phyloP scores from a whole-genome alignment of 53 echinoderm and acorn worm genomes.

The Henricia sp. region DNA sequence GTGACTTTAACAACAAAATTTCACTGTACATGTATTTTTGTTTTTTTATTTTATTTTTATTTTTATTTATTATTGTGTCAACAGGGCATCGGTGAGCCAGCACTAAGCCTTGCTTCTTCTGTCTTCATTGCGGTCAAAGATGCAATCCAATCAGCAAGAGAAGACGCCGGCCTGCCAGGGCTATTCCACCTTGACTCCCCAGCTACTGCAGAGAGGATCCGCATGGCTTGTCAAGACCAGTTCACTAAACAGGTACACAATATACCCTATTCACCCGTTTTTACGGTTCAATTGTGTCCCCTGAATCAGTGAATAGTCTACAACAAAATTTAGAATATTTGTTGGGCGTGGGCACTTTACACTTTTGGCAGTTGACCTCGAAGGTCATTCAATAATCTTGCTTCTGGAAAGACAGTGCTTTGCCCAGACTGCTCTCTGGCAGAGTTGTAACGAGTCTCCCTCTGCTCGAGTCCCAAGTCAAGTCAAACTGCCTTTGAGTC shows the following conservation, averaged over 20 bases:
- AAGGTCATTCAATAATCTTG: neutral
- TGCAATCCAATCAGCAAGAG: conserved; percentile 84
- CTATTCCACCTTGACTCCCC: conserved; percentile 78
- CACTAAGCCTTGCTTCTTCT: conserved; percentile 84
- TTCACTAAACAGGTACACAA: conserved; percentile 75
- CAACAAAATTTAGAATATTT: neutral
- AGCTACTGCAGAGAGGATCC: conserved; percentile 86
- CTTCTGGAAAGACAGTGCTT: neutral
- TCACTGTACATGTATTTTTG: neutral
- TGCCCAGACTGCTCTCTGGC: too few species aligned
- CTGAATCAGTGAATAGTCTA: too few species aligned
- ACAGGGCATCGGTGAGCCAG: conserved; percentile 93
- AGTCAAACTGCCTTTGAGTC: too few species aligned
- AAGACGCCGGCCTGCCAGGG: conserved; percentile 74
- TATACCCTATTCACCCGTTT: neutral
- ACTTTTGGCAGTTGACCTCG: too few species aligned
- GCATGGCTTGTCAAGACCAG: conserved; percentile 88
- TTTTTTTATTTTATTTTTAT: neutral
- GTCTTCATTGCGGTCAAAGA: conserved; percentile 95
- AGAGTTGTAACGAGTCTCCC: too few species aligned
- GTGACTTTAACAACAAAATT: neutral
- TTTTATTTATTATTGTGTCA: neutral
- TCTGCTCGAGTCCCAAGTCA: too few species aligned
- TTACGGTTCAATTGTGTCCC: neutral
- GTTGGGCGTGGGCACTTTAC: neutral